Evolutionary conservation across 92 coral and sea anemone genomes (phyloP), one percentile per base, ranked within the genome.

Genomic region (Parazoanthus darwini): DNA sequence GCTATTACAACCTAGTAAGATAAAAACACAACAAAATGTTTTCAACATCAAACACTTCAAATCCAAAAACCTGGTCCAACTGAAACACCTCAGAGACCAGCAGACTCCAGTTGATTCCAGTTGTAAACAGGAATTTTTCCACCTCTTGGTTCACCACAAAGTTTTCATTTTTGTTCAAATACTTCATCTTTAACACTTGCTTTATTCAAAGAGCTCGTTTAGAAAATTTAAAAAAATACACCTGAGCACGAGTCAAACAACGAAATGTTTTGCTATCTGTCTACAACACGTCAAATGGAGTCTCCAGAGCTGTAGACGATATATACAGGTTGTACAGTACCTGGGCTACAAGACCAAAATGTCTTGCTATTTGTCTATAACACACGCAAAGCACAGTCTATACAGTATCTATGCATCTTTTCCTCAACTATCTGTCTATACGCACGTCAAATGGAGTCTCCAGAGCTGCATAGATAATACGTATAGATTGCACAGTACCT

Each of bases 1-100:
- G 99, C 99, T 75, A 93, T 88, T 25, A 97, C 96, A 88, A 97
- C 96, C 98, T 96, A 76, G 43, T 15, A 48, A 80, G 48, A 7
- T 67, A 23, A 75, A 1, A 46, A n/a, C 59, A 15, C 2, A 35
- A 4, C 1, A 79, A 74, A 67, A 20, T 8, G 6, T 1, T 26
- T 90, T 26, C 29, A 7, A 22, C 14, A 4, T 25, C 39, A 35
- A 15, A 51, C 20, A 58, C 23, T 15, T 51, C 58, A 51, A 51
- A 8, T 29, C 33, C 58, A 51, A 14, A 8, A 51, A 8, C 58
- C 58, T 51, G 15, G 58, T 51, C 58, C 15, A 14, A 29, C 33
- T 29, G 33, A 29, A 51, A 51, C 10, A 51, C 58, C 15, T 51
- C 8, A 51, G 15, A 8, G 13, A 51, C 15, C 8, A 4, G 58